Base-by-base conservation (phyloP, 2,888 invertebrate genomes). In the Spialia ferax region DNA sequence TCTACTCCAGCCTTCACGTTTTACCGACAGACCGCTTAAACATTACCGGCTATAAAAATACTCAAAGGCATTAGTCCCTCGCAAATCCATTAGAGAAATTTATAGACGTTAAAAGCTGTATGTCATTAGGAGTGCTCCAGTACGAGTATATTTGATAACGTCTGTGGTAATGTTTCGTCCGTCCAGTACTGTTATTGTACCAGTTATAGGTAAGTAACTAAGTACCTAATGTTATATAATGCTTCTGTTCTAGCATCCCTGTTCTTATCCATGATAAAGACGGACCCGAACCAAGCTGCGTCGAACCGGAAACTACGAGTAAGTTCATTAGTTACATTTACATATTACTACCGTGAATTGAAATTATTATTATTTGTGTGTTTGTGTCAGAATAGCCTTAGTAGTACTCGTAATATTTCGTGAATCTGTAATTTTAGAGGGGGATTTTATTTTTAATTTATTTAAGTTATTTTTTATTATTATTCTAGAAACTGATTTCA, bases 51-150 rank as follows among this genome's bases (percentile, higher is more conserved):
- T 45, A 45, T 45, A 45, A 45, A 45, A 45, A 45, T 45, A 18
- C 45, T 45, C 45, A 45, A n/a, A 45, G 45, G 45, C 45, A 45
- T 45, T 45, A 45, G 18, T 45, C 45, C 18, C 45, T 18, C 48
- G 48, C 20, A 48, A 48, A 20, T 48, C 48, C 48, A 48, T 48
- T 48, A 48, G 48, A 48, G 48, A 48, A 48, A 48, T 48, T 48
- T 20, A 11, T 48, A 42, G 22, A 48, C 20, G 48, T 48, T 48
- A 48, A 48, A 20, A 48, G 48, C 48, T 8, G 45, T 45, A 18
- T 45, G 45, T 45, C 45, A 18, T 45, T 45, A 45, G n/a, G 45
- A 10, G 8, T 45, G 45, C 18, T 45, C 18, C 10, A 45, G 18
- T 45, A 45, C 45, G 7, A 45, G 18, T 45, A 45, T 18, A 15